Evolutionary conservation across 2,113 vertebrate genomes (phyloP), one percentile per base, ranked within the genome.

Genomic region (Circaetus cinerascens): DNA sequence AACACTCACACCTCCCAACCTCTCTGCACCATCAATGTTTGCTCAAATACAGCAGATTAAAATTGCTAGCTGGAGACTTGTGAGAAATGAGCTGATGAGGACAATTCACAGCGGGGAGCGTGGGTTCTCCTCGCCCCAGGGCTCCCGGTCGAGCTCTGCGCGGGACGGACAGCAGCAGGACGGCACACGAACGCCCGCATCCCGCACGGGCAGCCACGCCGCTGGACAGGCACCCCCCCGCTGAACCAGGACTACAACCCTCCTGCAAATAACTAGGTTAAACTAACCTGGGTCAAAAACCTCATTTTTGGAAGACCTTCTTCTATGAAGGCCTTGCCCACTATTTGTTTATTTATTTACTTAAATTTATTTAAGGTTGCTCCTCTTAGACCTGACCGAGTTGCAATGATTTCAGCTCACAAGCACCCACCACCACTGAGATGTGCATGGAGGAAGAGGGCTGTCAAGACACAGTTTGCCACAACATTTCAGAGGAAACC

Each of bases 161-260:
- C 1, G 1, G 22, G 38, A 68, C 1, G 2, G 74, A 15, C 0
- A 1, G 56, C 29, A 15, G 43, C 38, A 69, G 69, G 68, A 69
- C 0, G 2, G 59, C 26, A 66, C 26, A 9, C 1, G 1, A 62
- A 34, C 4, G 10, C 8, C 67, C 14, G 1, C 29, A 30, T 38
- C 36, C 34, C 3, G 2, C 10, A 51, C 0, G 1, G 6, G 9
- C 34, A 9, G 41, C 36, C 26, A 6, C 1, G 1, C 18, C 8
- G 7, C 48, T 15, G 60, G 41, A 43, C 43, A 32, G 32, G 18
- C 45, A 51, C 25, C 0, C 27, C 22, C 15, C 8, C 8, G 40
- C 36, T 46, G 29, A 69, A 38, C 50, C 51, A 85, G 45, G 36
- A 46, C 69, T 40, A 16, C 36, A 48, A 20, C 25, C 41, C 9